Base-by-base conservation (phyloP, 2,113 vertebrate genomes). In the Collichthys lucidus region DNA sequence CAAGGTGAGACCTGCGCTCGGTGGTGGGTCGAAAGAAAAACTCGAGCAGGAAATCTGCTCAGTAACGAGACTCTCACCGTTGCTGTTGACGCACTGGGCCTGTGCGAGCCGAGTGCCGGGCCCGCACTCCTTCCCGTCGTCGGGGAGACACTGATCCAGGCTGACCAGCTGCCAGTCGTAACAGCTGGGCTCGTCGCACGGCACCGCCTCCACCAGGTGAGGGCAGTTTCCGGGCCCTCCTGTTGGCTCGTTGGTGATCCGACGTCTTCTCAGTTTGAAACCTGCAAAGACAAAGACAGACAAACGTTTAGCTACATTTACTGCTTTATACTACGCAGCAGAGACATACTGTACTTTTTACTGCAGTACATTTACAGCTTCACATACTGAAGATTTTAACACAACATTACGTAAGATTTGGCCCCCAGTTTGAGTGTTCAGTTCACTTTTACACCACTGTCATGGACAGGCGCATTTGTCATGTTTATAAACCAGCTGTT, bases 151-250 rank as follows among this genome's bases (percentile, higher is more conserved):
- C 44, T 93, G 93, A 42, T 96, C 96, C 17, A 99, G 92, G 29
- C 93, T 88, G 4, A 90, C 74, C 17, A 97, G 92, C 56, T 92
- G 94, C 98, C 98, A 99, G 46, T 94, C 90, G 2, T 95, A 97
- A 82, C 98, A 99, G 15, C 94, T 94, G 9, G 98, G 98, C 31
- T 99, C 97, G 4, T 99, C 98, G 74, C 98, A 99, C 0, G 98
- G 97, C 76, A 98, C 95, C 42, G 97, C 97, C 95, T 99, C 98
- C 90, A 96, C 91, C 55, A 98, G 95, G 87, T 99, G 97, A 2
- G 98, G 97, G 75, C 98, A 99, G 94, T 92, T 97, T 15, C 96
- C 96, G 0, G 94, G 93, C 2, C 95, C 96, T 12, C 97, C 98
- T 0, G 95, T 96, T 1, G 98, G 97, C 82, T 97, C 94, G 52